Conservation (phyloP, 2,888 invertebrate species). For the Drosophila hamatofila region DNA sequence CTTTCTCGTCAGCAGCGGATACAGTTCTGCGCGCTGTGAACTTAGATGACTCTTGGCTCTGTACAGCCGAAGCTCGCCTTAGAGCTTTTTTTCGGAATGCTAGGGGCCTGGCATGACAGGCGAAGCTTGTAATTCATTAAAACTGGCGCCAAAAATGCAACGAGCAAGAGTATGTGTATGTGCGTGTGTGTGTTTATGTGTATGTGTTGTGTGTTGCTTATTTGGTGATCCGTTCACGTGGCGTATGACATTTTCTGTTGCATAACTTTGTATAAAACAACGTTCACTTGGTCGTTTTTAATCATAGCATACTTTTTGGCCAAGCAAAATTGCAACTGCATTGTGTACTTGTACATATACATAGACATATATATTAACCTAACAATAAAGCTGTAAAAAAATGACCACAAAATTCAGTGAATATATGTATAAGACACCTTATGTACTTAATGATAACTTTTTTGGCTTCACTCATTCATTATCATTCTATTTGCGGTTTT, state of each 20-base stretch:
- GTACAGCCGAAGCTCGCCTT: slow-evolving; percentile 60
- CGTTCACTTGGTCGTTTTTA: background rate
- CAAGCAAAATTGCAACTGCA: too few relatives aligned
- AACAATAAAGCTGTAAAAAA: too few relatives aligned
- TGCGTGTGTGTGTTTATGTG: background rate
- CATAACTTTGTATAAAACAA: background rate
- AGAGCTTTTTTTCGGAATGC: slow-evolving; percentile 78
- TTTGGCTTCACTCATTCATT: background rate
- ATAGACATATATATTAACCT: too few relatives aligned
- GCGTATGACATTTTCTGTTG: slow-evolving; percentile 35
- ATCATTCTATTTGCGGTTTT: background rate
- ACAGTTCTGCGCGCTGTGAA: slow-evolving; percentile 82
- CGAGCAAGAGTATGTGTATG: background rate
- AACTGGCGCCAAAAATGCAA: slow-evolving; percentile 76
- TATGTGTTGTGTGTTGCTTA: background rate
- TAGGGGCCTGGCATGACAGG: slow-evolving; percentile 52
- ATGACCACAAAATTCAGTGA: too few relatives aligned
- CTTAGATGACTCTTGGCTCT: slow-evolving; percentile 41
- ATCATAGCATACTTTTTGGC: slow-evolving; percentile 10
- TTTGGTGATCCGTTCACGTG: slow-evolving; percentile 33
- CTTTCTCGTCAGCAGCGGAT: slow-evolving; percentile 85
- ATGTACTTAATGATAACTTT: too few relatives aligned
- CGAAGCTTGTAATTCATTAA: slow-evolving; percentile 56
- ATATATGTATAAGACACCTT: too few relatives aligned
- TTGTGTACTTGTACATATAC: background rate